Base-by-base conservation (phyloP, 2,113 vertebrate species). In the Silurus meridionalis region DNA sequence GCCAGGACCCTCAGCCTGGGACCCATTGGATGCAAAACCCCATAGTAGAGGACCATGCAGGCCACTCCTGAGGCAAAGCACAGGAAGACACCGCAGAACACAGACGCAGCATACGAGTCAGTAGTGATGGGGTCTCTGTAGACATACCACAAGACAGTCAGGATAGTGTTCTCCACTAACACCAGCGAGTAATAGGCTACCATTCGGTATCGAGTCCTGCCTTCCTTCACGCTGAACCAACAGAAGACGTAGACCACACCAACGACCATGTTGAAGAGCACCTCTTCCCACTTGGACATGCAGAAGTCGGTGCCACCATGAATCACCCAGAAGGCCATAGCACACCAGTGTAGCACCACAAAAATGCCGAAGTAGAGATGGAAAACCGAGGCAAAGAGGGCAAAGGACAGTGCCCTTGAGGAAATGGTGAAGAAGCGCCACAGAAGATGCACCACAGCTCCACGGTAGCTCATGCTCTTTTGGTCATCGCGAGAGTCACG, bases 201-300 rank as follows among this genome's bases (percentile, higher is more conserved):
- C 98, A 99, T 99, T 95, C 98, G 94, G 92, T 96, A 98, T 94
- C 97, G 97, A 91, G 97, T 98, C 96, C 97, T 96, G 93, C 98
- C 98, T 95, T 98, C 98, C 88, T 98, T 97, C 93, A 99, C 98
- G 95, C 97, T 99, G 95, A 99, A 99, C 98, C 98, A 99, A 94
- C 98, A 99, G 95, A 99, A 99, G 93, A 99, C 96, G 92, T 99
- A 99, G 92, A 99, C 98, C 87, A 99, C 98, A 89, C 97, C 98
- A 94, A 99, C 98, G 95, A 99, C 97, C 97, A 99, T 99, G 95
- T 99, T 99, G 96, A 99, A 99, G 93, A 99, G 96, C 94, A 99
- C 97, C 95, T 99, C 98, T 94, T 99, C 98, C 98, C 98, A 99
- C 95, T 99, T 99, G 94, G 98, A 99, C 98, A 99, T 99, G 96